Evolutionary conservation across 2,888 invertebrate genomes (phyloP), one percentile per base, ranked within the genome.

Genomic region (Drosophila kanekoi): DNA sequence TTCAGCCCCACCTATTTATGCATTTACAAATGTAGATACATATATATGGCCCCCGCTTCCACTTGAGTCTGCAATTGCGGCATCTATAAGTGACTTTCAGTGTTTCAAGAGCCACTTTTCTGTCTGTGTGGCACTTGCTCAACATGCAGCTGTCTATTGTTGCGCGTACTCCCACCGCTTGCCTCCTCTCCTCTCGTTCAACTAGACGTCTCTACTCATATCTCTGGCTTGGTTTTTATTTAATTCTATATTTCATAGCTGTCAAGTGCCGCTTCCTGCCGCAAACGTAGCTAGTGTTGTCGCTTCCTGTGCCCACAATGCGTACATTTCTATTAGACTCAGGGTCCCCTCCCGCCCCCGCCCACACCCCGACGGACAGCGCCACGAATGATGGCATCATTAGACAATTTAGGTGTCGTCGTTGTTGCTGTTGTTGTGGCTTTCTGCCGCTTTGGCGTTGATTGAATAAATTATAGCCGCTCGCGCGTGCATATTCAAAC

Each of bases 381-480:
- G 58, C 64, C 77, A 73, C 62, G 69, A 77, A 79, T 87, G 89
- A 87, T 81, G 87, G 87, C 85, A 86, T 86, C 85, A 86, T 86
- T 86, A 86, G 87, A 87, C 85, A 87, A 89, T 86, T 86, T 86
- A 89, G 85, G 87, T 72, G 68, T 66, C 44, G 60, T 52, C 59
- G 59, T 18, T 56, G 72, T 20, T 35, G 13, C 32, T 41, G 41
- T 41, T 32, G 14, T 56, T 64, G 49, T 11, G 58, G 60, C 4
- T 44, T 54, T 43, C 45, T 57, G 64, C 56, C 52, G 20, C 32
- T 67, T 69, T 57, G 63, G 70, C 72, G 84, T 77, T 89, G 86
- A 86, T 86, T 86, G 86, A 86, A 89, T 86, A 86, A 86, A 89
- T 86, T 87, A 86, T 89, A 57, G 77, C 53, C 76, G 87, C 74